Percentiles rank a stretch among this genome's conserved stretches.
phyloP scores from a whole-genome alignment of 2,888 invertebrate species.

The Aphodius sticticus region DNA sequence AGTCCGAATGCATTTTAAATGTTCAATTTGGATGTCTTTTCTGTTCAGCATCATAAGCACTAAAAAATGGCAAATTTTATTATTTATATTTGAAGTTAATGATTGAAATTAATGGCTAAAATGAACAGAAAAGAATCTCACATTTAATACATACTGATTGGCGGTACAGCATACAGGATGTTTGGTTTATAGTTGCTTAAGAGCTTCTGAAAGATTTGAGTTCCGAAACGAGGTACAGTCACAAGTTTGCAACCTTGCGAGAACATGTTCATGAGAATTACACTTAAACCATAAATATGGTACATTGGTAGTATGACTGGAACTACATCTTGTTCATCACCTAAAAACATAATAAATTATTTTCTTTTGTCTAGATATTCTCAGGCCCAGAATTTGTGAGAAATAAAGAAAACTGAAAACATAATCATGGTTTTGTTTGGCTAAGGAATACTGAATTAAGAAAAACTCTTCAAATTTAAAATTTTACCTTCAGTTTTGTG shows the following conservation, averaged over 20 bases:
- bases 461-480: not conserved
- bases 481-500: slow-evolving; percentile 42
- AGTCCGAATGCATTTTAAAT: slow-evolving; percentile 58
- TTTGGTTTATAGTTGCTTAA: slow-evolving; percentile 44
- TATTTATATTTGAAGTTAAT: not conserved
- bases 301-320: slow-evolving; percentile 61
- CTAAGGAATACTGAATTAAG: not conserved
- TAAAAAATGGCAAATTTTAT: slow-evolving; percentile 28
- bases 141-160: slow-evolving; percentile 57
- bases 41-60: slow-evolving; percentile 47
- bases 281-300: slow-evolving; percentile 64
- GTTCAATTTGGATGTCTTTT: slow-evolving; percentile 58
- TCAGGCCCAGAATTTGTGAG: no score
- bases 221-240: slow-evolving; percentile 55
- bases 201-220: slow-evolving; percentile 42
- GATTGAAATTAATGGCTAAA: not conserved
- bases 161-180: slow-evolving; percentile 63
- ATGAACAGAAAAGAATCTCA: slow-evolving; percentile 8
- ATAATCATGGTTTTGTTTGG: no score
- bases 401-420: no score
- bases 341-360: slow-evolving; percentile 36
- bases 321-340: slow-evolving; percentile 51
- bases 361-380: no score
- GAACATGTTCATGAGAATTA: slow-evolving; percentile 57
- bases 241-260: slow-evolving; percentile 59